Percentiles rank a stretch among this genome's conserved stretches.
phyloP scores from a whole-genome alignment of 2,888 invertebrate species.

The Acanthosoma haemorrhoidale region DNA sequence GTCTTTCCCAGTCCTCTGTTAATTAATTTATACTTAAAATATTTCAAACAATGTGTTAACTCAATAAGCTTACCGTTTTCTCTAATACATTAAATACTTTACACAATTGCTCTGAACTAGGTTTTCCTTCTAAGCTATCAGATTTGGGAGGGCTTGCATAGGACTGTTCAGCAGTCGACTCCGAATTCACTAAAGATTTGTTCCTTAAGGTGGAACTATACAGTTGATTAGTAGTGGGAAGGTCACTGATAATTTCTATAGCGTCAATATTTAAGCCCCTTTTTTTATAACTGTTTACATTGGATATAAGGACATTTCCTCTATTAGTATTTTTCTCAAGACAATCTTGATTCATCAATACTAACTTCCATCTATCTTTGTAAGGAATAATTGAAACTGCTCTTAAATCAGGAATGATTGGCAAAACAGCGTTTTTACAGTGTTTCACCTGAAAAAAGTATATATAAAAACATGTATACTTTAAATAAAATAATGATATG shows the following conservation, averaged over 20 bases:
- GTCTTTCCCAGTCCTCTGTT: too few relatives aligned
- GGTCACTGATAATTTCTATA: neutral
- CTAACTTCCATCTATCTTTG: slow-evolving; percentile 8
- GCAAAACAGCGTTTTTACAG: neutral
- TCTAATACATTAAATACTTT: slow-evolving; percentile 44
- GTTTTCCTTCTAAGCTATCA: slow-evolving; percentile 38
- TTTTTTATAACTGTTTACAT: neutral
- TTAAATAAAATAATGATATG: neutral
- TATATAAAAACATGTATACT: neutral
- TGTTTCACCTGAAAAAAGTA: neutral
- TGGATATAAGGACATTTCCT: slow-evolving; percentile 45
- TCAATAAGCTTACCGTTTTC: slow-evolving; percentile 43
- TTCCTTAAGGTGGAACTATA: slow-evolving; percentile 38
- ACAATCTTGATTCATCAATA: slow-evolving; percentile 51
- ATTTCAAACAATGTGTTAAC: too few relatives aligned
- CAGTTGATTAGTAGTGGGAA: slow-evolving; percentile 37
- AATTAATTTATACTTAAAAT: too few relatives aligned
- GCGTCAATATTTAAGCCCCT: neutral
- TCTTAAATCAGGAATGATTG: neutral
- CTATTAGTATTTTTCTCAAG: slow-evolving; percentile 45
- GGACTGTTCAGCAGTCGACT: slow-evolving; percentile 14
- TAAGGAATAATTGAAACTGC: neutral
- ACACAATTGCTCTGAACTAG: slow-evolving; percentile 40
- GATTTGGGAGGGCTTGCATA: neutral
- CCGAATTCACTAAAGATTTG: slow-evolving; percentile 2